Conservation (phyloP, 2,888 invertebrate genomes). For the Thereva unica region DNA sequence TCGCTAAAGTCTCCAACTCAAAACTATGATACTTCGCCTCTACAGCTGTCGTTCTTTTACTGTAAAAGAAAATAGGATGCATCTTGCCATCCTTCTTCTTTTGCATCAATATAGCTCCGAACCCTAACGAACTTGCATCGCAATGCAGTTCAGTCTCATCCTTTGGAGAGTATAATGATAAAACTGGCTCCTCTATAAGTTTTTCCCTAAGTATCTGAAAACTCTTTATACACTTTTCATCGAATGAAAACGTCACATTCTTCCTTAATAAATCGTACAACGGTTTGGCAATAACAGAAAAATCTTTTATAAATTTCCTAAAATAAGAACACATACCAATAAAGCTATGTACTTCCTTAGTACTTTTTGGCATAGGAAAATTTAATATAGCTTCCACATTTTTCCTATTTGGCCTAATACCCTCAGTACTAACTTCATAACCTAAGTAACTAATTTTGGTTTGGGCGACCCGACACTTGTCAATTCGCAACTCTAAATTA, state of each 20-base stretch:
- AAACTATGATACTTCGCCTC: not conserved
- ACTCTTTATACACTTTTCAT: conserved; percentile 17
- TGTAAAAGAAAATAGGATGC: not conserved
- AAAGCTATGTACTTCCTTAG: conserved; percentile 33
- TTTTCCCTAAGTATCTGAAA: not conserved
- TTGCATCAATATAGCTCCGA: conserved; percentile 44
- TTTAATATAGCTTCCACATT: conserved; percentile 12
- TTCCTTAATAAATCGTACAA: conserved; percentile 44
- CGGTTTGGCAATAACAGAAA: conserved; percentile 45
- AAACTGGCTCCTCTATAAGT: conserved; percentile 39
- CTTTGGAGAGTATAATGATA: conserved; percentile 45
- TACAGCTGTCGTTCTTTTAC: too few species aligned
- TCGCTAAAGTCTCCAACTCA: conserved; percentile 14
- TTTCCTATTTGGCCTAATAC: conserved; percentile 14
- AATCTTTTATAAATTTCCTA: conserved; percentile 15
- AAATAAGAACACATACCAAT: conserved; percentile 26
- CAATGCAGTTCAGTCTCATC: conserved; percentile 47
- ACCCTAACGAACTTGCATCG: conserved; percentile 45
- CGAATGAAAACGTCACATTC: conserved; percentile 5
- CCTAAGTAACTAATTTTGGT: conserved; percentile 10
- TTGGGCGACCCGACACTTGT: conserved; percentile 1
- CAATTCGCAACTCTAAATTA: conserved; percentile 8
- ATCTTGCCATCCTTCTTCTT: conserved; percentile 4
- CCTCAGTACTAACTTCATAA: not conserved
- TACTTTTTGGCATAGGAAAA: conserved; percentile 14